Evolutionary conservation across 1,140 invertebrate species (phyloP), one percentile per base, ranked within the genome.

Genomic region (Calycopis cecrops): DNA sequence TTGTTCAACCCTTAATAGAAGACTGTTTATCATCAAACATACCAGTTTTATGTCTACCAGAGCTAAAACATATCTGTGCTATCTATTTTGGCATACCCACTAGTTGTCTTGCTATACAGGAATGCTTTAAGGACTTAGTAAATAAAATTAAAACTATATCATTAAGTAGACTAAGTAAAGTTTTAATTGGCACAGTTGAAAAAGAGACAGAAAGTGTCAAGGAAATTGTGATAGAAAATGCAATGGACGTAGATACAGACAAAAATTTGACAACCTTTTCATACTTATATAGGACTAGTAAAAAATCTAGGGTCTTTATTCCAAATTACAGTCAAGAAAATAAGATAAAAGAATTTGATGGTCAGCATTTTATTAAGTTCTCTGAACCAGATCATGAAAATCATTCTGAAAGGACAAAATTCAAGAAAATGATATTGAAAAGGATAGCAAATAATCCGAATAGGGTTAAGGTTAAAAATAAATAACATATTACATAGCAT

Each of bases 401-500:
- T 52, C 9, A 33, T 9, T 10, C 38, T 1, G 48, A 65, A 3
- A 70, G 52, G 7, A 79, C 73, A 35, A 34, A 52, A n/a, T 81
- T 69, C 37, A 79, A 70, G 71, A 78, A 69, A 62, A 81, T 84
- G 80, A 62, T 75, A 48, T 44, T 86, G 9, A 86, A 84, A 55
- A 75, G 61, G 68, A 72, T 84, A 59, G 50, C 64, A 35, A 82
- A 71, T 52, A 85, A 84, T 74, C 72, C 76, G 48, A 76, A 81
- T 16, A 78, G 79, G 55, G 48, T 52, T 34, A 71, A 73, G 60
- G 37, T 58, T 18, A 67, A 68, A 64, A 70, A 35, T 48, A 55
- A 69, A 55, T 62, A 62, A 63, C 63, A 14, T 18, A 9, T n/a
- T n/a, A n/a, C n/a, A 52, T 6, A 14, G 21, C 53, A n/a, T 28